Conservation (phyloP, 2,888 invertebrate genomes). For the Neria commutata region DNA sequence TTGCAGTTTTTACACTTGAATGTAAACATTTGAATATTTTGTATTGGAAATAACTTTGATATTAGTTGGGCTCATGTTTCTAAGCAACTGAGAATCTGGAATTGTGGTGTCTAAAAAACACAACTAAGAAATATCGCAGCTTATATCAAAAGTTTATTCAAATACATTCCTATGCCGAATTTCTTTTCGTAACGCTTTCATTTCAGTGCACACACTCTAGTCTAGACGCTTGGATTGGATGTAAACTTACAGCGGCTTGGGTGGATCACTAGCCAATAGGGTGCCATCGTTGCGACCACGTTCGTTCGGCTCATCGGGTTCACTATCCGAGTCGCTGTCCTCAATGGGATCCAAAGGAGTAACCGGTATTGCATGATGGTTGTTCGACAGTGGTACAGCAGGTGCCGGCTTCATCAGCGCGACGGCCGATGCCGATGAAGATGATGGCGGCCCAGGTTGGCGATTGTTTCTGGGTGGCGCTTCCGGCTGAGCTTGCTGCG, state of each 20-base stretch:
- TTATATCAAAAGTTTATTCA: too few relatives aligned
- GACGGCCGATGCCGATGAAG: slow-evolving; percentile 42
- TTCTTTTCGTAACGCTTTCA: too few relatives aligned
- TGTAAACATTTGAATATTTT: too few relatives aligned
- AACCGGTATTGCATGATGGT: slow-evolving; percentile 61
- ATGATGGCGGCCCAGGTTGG: slow-evolving; percentile 51
- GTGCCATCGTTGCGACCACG: slow-evolving; percentile 90
- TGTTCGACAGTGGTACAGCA: slow-evolving; percentile 59
- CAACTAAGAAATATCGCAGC: too few relatives aligned
- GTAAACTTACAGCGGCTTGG: slow-evolving; percentile 88
- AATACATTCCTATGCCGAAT: too few relatives aligned
- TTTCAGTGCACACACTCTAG: too few relatives aligned
- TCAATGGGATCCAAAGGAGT: slow-evolving; percentile 72
- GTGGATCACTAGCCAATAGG: slow-evolving; percentile 92
- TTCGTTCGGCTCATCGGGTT: slow-evolving; percentile 81
- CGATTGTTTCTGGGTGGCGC: slow-evolving; percentile 73
- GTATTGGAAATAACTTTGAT: too few relatives aligned
- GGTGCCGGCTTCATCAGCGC: slow-evolving; percentile 54
- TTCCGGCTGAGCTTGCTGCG: slow-evolving; percentile 67
- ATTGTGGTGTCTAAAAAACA: too few relatives aligned
- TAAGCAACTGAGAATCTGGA: too few relatives aligned
- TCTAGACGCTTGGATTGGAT: too few relatives aligned
- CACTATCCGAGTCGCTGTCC: slow-evolving; percentile 81
- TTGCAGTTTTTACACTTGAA: too few relatives aligned
- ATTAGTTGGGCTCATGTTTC: too few relatives aligned